A percentile compares a stretch with the other conserved stretches of the same genome.
These are phyloP conservation scores for Punctoribates punctum DNA, from an alignment of 2,888 invertebrate species.

Conservation along the genomic window DNA sequence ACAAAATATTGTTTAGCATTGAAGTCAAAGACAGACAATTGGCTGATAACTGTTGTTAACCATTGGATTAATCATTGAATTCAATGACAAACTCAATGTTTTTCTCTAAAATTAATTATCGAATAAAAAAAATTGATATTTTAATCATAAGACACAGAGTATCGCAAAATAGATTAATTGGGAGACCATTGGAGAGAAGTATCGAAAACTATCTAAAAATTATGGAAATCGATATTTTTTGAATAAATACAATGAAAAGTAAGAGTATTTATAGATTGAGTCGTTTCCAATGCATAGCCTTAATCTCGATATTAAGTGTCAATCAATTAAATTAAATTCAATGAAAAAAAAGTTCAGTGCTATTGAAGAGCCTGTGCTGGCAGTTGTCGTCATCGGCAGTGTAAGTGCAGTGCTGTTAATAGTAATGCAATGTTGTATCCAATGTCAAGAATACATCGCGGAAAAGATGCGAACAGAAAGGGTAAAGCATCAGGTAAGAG, in stretches of 20 bases:
- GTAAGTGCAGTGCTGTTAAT: neutral
- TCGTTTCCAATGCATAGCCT: no score
- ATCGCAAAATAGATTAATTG: neutral
- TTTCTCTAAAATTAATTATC: neutral
- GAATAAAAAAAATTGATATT: neutral
- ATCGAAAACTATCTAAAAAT: no score
- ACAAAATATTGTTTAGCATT: neutral
- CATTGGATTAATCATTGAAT: neutral
- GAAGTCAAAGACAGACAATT: neutral
- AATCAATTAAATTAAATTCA: no score
- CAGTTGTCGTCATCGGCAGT: neutral
- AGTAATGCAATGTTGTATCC: neutral
- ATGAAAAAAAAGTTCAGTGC: no score
- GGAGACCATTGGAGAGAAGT: no score
- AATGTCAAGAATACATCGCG: slow-evolving; percentile 34
- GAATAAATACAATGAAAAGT: no score
- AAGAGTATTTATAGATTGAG: no score
- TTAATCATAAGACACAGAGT: neutral
- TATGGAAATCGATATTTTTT: no score
- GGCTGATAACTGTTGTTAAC: neutral
- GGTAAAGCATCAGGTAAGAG: slow-evolving; percentile 3
- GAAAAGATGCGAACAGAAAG: slow-evolving; percentile 28
- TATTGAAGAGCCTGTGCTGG: no score
- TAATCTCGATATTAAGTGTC: no score
- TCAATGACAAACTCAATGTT: slow-evolving; percentile 1